A percentile compares a stretch with the other conserved stretches of the same genome.
phyloP scores from a whole-genome alignment of 2,113 vertebrate genomes.

The Chlamydotis undulata region DNA sequence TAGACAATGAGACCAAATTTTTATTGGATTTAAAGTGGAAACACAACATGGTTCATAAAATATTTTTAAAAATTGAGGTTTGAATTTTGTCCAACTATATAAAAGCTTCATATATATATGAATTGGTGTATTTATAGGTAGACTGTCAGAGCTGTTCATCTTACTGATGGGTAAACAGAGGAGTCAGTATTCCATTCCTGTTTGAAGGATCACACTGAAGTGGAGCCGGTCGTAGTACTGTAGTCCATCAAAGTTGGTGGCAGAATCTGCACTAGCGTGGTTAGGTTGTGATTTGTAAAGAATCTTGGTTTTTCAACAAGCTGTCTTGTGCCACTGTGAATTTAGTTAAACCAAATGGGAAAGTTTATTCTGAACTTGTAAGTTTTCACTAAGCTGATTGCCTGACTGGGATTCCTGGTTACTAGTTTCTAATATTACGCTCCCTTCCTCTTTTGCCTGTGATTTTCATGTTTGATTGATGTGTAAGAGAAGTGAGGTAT shows the following conservation, averaged over 20 bases:
- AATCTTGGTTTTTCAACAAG: neutral
- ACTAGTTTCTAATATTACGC: neutral
- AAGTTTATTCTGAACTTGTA: fast-evolving
- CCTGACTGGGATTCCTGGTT: neutral
- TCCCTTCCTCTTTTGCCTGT: neutral
- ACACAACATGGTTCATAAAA: neutral
- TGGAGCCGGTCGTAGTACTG: neutral
- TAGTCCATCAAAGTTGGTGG: neutral
- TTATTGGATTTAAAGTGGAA: neutral
- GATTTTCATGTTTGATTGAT: neutral
- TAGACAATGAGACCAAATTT: neutral
- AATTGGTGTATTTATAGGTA: neutral
- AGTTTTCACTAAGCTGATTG: neutral
- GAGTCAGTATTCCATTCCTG: neutral
- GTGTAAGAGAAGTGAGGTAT: neutral
- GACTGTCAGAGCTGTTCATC: neutral
- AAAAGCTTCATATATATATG: neutral
- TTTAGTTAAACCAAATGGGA: neutral
- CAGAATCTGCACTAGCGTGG: neutral
- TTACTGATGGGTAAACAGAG: neutral
- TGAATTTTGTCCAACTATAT: neutral
- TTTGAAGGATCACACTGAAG: neutral
- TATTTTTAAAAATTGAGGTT: neutral
- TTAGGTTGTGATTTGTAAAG: neutral
- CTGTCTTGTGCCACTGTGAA: neutral